Evolutionary conservation across 2,888 invertebrate genomes (phyloP), one percentile per base, ranked within the genome.

Genomic region (Habrosyne pyritoides): DNA sequence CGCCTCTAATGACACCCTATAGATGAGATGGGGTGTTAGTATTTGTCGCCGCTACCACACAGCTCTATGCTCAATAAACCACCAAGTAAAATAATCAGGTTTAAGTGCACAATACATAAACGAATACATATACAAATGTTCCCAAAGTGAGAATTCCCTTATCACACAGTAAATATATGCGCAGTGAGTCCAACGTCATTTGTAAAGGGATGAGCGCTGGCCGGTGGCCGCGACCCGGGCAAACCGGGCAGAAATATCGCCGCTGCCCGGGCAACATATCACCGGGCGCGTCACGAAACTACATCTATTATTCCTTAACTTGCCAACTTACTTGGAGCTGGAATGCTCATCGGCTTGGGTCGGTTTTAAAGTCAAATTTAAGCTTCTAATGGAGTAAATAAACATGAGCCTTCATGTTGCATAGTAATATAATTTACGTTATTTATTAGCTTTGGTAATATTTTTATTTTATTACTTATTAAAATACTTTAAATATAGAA

Each of bases 111-210:
- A 18, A 1, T 2, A 2, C 8, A 24, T 24, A 14, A 14, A 14
- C 2, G 2, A 18, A 18, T 42, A 14, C 6, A 8, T 8, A 8
- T 42, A 12, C 12, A n/a, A 33, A n/a, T n/a, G n/a, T 2, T 18
- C 8, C 18, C 8, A 5, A 12, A 1, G 42, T 42, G 42, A 18
- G 42, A 42, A 42, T 42, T 42, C 42, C 42, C 42, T 42, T 42
- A 42, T 42, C 42, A 18, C 33, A 33, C 42, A 42, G 42, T 42
- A 42, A 42, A 42, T 42, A 42, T 42, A 42, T 42, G 42, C 42
- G 42, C 18, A 42, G 14, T 18, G 18, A 42, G 42, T 42, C 42
- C 42, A 42, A 8, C 18, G 18, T 42, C 18, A 42, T 42, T 42
- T 42, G 42, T 42, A 42, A 36, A 18, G 42, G 42, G 42, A 42